Base-by-base conservation (phyloP, 1,140 invertebrate species). In the Drosophila melanogaster region DNA sequence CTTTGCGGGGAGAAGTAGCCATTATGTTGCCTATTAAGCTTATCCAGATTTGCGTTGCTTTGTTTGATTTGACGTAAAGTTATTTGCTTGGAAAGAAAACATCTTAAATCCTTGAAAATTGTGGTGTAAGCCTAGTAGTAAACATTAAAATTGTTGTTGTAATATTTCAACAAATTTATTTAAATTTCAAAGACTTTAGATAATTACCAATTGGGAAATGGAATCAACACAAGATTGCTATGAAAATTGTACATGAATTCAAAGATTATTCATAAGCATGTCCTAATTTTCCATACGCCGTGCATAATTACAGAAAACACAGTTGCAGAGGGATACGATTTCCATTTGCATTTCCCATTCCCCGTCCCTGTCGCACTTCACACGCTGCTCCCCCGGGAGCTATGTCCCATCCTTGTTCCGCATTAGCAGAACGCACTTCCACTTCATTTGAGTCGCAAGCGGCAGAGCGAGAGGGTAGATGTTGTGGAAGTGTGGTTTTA, bases 391-490 rank as follows among this genome's bases (percentile, higher is more conserved):
- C 64, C 26, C 59, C n/a, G 37, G 59, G 51, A 35, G 17, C 59
- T 43, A 17, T 35, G n/a, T 2, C 24, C 46, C 46, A 14, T 49
- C 46, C 24, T n/a, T 47, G 46, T 47, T 35, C n/a, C 58, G 15
- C 33, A 17, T 26, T 37, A 26, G 11, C 33, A 10, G 50, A 41
- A 54, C 37, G 22, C 64, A 41, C 40, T 69, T 70, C 64, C 66
- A 70, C 50, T 69, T 69, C 66, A 70, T 69, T 70, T 56, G 15
- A 53, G 22, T 35, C 38, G 47, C 40, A 46, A 53, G 37, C 50
- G 15, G 19, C n/a, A 24, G 40, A 14, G 47, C 24, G 10, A 40
- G 44, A 33, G 8, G 44, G 17, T n/a, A 11, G 24, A 7, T 30
- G 11, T 30, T 30, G 5, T 40, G 26, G 38, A 43, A 19, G 54